phyloP scores from a whole-genome alignment of 2,797 vertebrate species.

The Phataginus tricuspis region DNA sequence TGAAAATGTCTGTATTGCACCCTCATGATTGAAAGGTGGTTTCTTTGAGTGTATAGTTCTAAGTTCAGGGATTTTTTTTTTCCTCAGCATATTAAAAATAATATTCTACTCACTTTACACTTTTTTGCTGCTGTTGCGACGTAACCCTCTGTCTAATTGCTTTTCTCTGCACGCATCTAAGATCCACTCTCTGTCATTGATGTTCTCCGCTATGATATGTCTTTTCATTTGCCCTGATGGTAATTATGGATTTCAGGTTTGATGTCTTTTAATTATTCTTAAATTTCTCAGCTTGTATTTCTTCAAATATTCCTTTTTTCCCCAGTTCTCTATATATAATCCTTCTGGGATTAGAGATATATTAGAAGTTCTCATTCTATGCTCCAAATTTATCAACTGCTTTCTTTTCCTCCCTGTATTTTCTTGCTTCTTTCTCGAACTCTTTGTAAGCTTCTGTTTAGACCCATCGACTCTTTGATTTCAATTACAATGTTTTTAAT shows the following conservation, averaged over 20 bases:
- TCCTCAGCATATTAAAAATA: not conserved
- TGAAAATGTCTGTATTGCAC: not conserved
- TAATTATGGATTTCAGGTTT: not conserved
- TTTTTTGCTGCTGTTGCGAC: not conserved
- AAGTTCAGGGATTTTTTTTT: not conserved
- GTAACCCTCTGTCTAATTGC: not conserved
- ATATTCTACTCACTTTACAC: not conserved
- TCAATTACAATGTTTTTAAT: not conserved
- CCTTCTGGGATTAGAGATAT: not conserved
- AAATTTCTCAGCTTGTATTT: not conserved
- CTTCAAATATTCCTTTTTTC: not conserved
- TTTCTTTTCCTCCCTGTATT: not conserved
- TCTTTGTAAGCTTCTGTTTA: not conserved
- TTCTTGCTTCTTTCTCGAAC: not conserved
- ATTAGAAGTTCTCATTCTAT: not conserved
- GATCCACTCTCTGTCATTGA: not conserved
- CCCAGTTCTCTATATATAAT: not conserved
- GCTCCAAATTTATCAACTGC: not conserved
- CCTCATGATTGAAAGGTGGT: not conserved
- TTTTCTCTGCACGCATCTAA: not conserved
- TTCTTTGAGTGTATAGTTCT: not conserved
- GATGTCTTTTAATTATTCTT: not conserved
- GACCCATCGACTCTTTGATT: not conserved
- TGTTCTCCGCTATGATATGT: not conserved
- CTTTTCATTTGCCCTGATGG: not conserved